These are phyloP conservation scores for Ormyrus pomaceus DNA, from an alignment of 2,888 invertebrate species.

Conservation along the genomic window DNA sequence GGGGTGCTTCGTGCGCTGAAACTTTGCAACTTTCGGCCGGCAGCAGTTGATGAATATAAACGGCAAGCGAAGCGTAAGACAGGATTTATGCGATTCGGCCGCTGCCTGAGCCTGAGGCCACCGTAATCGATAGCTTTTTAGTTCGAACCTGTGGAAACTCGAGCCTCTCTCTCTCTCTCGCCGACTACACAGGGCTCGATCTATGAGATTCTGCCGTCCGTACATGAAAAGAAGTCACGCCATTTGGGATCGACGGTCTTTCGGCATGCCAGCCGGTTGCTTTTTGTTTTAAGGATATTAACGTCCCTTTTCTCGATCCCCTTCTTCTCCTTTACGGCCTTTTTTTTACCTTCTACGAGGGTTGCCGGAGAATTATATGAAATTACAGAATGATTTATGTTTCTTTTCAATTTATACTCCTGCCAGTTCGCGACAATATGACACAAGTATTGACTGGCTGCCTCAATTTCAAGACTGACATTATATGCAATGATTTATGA, in stretches of 20 bases:
- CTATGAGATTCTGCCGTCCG: not conserved
- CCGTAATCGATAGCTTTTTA: constrained; percentile 54
- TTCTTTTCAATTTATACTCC: too few species aligned
- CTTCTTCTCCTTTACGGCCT: too few species aligned
- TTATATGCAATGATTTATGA: too few species aligned
- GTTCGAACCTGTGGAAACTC: not conserved
- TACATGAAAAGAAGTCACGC: constrained; percentile 33
- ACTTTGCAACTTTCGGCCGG: constrained; percentile 49
- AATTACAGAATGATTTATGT: too few species aligned
- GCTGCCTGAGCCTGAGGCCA: not conserved
- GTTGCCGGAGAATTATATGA: too few species aligned
- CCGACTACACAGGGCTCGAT: not conserved
- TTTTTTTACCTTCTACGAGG: too few species aligned
- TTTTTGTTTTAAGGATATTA: constrained; percentile 2
- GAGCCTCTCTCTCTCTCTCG: too few species aligned
- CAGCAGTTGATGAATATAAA: constrained; percentile 54
- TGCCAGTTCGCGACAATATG: too few species aligned
- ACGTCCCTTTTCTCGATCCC: not conserved
- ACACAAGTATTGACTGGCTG: too few species aligned
- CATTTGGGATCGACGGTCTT: constrained; percentile 12
- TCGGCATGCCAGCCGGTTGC: not conserved
- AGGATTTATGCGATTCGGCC: constrained; percentile 52
- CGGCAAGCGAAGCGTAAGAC: constrained; percentile 49
- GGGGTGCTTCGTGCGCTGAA: constrained; percentile 26
- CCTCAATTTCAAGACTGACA: too few species aligned